Percentiles rank a stretch among this genome's conserved stretches.
These are phyloP conservation scores for Synanthedon formicaeformis DNA, from an alignment of 2,888 invertebrate genomes.

Conservation along the genomic window DNA sequence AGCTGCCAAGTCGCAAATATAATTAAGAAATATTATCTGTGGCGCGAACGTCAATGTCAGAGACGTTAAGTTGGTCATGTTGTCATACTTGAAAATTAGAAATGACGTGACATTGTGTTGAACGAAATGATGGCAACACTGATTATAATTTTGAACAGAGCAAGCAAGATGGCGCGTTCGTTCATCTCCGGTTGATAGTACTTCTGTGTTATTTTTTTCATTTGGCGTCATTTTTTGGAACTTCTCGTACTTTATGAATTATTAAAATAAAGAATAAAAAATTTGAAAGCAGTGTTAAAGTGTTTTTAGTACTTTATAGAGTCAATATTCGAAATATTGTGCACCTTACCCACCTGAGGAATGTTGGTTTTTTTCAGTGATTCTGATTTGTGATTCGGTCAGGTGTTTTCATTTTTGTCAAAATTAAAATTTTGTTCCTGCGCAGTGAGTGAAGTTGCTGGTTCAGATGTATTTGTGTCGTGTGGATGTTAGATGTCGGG, in stretches of 20 bases:
- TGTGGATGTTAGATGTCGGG: conserved; percentile 66
- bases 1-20: too few relatives aligned
- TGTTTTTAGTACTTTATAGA: conserved; percentile 33
- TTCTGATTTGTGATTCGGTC: conserved; percentile 70
- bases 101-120: conserved; percentile 22
- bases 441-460: conserved; percentile 66
- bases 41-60: too few relatives aligned
- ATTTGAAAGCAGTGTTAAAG: conserved; percentile 30
- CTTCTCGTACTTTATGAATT: conserved; percentile 43
- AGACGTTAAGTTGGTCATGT: too few relatives aligned
- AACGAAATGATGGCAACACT: conserved; percentile 44
- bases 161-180: conserved; percentile 66
- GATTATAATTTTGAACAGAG: conserved; percentile 42
- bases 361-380: conserved; percentile 70
- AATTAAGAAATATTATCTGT: too few relatives aligned
- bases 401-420: conserved; percentile 69
- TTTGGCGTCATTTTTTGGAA: conserved; percentile 49
- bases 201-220: conserved; percentile 53
- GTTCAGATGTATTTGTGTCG: conserved; percentile 67
- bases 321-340: conserved; percentile 20
- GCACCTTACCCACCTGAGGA: conserved; percentile 74
- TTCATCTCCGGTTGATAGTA: conserved; percentile 66
- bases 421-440: conserved; percentile 67
- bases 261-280: conserved; percentile 30
- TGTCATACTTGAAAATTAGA: too few relatives aligned